These are phyloP conservation scores for Umimayanthus kanabou DNA, from an alignment of 92 coral and sea anemone genomes.

Conservation along the genomic window DNA sequence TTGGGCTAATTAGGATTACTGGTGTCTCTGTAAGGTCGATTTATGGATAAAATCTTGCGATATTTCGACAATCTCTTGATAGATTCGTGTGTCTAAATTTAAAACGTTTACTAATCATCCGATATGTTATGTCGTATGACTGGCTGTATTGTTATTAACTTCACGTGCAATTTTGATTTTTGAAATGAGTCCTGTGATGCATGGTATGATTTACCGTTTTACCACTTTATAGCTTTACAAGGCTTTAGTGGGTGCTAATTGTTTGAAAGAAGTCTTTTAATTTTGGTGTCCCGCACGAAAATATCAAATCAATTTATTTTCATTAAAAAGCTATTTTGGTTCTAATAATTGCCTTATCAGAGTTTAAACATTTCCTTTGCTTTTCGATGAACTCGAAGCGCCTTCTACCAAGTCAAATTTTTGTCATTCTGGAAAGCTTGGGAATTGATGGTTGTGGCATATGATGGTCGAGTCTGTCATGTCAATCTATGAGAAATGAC, in stretches of 20 bases:
- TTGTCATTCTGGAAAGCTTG: neutral
- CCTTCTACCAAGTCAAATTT: neutral
- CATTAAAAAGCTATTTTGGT: neutral
- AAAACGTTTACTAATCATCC: too few relatives aligned
- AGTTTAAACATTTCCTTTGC: neutral
- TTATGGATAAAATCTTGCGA: neutral
- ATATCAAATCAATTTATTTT: neutral
- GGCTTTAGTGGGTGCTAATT: neutral
- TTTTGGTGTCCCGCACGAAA: constrained; percentile 1
- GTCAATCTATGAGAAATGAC: constrained; percentile 13
- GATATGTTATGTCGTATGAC: neutral
- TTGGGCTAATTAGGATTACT: neutral
- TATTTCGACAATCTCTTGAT: neutral
- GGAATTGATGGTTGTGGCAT: neutral
- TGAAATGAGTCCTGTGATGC: neutral
- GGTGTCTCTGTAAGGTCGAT: neutral
- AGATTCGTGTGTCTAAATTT: neutral
- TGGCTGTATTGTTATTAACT: neutral
- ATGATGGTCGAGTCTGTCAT: neutral
- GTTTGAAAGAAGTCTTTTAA: neutral
- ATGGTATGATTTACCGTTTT: neutral
- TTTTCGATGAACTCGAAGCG: neutral
- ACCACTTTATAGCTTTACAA: neutral
- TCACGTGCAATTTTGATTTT: neutral
- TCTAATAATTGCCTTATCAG: neutral